Evolutionary conservation across 2,113 vertebrate species (phyloP), one percentile per base, ranked within the genome.

Genomic region (Argyrosomus japonicus): DNA sequence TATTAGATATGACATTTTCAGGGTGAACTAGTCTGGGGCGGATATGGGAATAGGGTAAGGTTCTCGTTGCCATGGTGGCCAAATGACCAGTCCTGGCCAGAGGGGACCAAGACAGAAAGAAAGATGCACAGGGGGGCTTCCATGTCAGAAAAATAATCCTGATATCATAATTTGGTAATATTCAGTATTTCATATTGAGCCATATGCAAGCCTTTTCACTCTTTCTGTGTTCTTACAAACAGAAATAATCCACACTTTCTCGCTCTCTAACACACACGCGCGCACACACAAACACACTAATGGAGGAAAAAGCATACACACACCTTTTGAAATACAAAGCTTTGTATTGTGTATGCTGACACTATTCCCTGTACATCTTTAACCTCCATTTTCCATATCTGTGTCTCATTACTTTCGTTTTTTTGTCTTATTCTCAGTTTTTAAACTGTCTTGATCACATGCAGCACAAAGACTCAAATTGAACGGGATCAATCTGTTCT

Each of bases 1-100:
- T 92, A 95, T 95, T 92, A 89, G 90, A 91, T 74, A 80, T 93
- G 93, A 92, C 92, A 93, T 95, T 93, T 94, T 91, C 83, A 82
- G 88, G 84, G 89, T 90, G 87, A 90, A 75, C 60, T 14, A 71
- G 79, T 89, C 71, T 74, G 67, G 75, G 77, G 80, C 64, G 56
- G 83, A 90, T 85, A 70, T 81, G 82, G 78, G 74, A 84, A 61
- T n/a, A 65, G 60, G 62, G 64, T n/a, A 56, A 76, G 74, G 77
- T 61, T 72, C 48, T 27, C 1, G 81, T 89, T 83, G 75, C 84
- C 79, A 86, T 77, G 81, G 65, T 45, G 68, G 10, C 92, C 67
- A 80, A 92, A 78, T 75, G 81, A 83, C 87, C 91, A 68, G 48
- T 21, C 62, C 27, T 77, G 79, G 67, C 70, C 50, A 71, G 68